phyloP scores from a whole-genome alignment of 2,888 invertebrate genomes.

The Herminia tarsipennalis region DNA sequence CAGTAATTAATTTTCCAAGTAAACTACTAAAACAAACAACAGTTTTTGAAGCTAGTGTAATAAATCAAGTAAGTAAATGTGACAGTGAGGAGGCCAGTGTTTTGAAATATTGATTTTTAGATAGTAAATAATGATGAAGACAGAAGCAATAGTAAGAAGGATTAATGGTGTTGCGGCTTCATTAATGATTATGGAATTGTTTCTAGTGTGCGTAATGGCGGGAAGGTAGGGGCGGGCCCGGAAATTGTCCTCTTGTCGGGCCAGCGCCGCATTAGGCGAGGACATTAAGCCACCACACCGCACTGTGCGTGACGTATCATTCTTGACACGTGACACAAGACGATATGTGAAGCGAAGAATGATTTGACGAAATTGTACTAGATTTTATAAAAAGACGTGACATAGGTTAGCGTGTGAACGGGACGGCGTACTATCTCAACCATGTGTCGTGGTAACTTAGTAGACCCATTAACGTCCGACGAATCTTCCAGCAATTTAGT shows the following conservation, averaged over 20 bases:
- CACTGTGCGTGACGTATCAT: constrained; percentile 69
- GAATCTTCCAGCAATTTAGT: constrained; percentile 81
- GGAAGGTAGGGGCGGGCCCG: constrained; percentile 77
- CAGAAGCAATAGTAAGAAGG: constrained; percentile 61
- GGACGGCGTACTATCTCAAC: constrained; percentile 31
- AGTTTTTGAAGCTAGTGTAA: constrained; percentile 36
- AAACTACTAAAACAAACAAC: constrained; percentile 42
- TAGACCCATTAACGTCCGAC: constrained; percentile 73
- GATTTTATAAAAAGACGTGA: constrained; percentile 20
- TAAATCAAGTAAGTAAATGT: constrained; percentile 42
- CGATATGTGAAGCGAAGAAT: constrained; percentile 54
- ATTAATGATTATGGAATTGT: constrained; percentile 78
- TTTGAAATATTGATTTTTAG: constrained; percentile 44
- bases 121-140: constrained; percentile 55
- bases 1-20: constrained; percentile 40
- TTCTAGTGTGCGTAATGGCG: constrained; percentile 75
- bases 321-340: constrained; percentile 66
- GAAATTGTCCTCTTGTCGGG: constrained; percentile 82
- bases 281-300: constrained; percentile 70
- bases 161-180: constrained; percentile 60
- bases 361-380: constrained; percentile 56
- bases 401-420: constrained; percentile 31
- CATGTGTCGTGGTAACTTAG: constrained; percentile 71
- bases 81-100: constrained; percentile 21
- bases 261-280: constrained; percentile 75